Percentiles rank a stretch among this genome's conserved stretches.
These are phyloP conservation scores for Lepidocyrtoides sp. DNA, from an alignment of 2,888 invertebrate genomes.

Conservation along the genomic window DNA sequence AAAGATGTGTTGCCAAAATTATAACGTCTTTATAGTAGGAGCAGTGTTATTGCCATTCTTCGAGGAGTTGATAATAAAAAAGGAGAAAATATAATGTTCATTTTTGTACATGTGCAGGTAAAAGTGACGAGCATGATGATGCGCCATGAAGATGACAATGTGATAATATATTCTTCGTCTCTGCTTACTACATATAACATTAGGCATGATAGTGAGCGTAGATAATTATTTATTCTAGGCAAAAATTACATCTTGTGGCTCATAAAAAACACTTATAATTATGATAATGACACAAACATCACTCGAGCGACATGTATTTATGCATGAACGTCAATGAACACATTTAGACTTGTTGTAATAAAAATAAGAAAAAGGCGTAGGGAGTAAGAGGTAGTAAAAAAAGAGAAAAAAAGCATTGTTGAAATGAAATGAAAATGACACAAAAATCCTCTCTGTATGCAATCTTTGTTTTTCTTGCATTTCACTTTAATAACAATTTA, in stretches of 20 bases:
- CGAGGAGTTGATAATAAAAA: neutral
- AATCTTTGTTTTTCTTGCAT: constrained; percentile 45
- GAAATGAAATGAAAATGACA: constrained; percentile 55
- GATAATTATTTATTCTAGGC: constrained; percentile 60
- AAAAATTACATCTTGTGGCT: constrained; percentile 35
- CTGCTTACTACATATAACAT: neutral
- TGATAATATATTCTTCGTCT: constrained; percentile 37
- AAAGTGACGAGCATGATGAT: constrained; percentile 36
- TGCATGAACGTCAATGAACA: constrained; percentile 22
- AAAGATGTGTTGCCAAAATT: too few species aligned
- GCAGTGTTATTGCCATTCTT: neutral
- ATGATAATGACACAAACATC: constrained; percentile 66
- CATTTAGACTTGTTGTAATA: neutral
- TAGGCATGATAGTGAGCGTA: constrained; percentile 54
- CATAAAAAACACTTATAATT: constrained; percentile 53
- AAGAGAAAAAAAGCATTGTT: neutral
- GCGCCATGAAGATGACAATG: constrained; percentile 57
- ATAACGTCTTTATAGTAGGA: too few species aligned
- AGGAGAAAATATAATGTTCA: neutral
- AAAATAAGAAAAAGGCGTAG: constrained; percentile 2
- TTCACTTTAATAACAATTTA: neutral
- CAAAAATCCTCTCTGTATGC: neutral
- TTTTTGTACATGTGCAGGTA: constrained; percentile 30
- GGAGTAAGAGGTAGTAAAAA: neutral
- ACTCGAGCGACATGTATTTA: neutral